These are phyloP conservation scores for Dermatemys mawii DNA, from an alignment of 2,113 vertebrate genomes.

Conservation along the genomic window DNA sequence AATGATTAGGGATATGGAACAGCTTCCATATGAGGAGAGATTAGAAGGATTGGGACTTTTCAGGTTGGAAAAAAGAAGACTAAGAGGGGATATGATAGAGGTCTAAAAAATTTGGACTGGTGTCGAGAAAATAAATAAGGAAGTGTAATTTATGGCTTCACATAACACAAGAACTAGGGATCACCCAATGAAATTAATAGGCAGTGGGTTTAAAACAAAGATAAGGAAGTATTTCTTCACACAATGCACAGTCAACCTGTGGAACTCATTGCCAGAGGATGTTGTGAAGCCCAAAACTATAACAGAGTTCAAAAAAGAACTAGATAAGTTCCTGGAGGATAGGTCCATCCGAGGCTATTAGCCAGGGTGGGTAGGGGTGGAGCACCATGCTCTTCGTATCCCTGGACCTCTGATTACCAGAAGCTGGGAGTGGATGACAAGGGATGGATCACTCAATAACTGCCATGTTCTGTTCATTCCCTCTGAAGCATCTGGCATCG, in stretches of 20 bases:
- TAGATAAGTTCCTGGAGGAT: neutral
- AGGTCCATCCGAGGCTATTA: neutral
- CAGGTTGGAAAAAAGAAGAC: neutral
- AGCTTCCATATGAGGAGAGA: neutral
- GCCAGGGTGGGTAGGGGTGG: neutral
- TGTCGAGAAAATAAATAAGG: neutral
- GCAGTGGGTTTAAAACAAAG: neutral
- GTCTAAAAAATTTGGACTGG: neutral
- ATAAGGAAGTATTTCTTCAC: neutral
- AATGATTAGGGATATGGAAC: neutral
- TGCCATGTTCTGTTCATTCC: neutral
- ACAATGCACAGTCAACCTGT: neutral
- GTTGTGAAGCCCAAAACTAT: neutral
- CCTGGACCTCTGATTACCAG: neutral
- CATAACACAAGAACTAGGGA: neutral
- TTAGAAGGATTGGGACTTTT: neutral
- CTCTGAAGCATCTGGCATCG: neutral
- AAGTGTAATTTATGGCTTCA: neutral
- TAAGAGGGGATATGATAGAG: neutral
- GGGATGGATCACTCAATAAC: neutral
- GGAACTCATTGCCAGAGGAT: neutral
- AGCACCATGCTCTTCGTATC: neutral
- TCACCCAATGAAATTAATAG: neutral
- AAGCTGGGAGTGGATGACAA: neutral
- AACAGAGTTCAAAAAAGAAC: neutral